These are phyloP conservation scores for Pangasius krempfi DNA, from an alignment of 2,797 vertebrate genomes.

Conservation along the genomic window DNA sequence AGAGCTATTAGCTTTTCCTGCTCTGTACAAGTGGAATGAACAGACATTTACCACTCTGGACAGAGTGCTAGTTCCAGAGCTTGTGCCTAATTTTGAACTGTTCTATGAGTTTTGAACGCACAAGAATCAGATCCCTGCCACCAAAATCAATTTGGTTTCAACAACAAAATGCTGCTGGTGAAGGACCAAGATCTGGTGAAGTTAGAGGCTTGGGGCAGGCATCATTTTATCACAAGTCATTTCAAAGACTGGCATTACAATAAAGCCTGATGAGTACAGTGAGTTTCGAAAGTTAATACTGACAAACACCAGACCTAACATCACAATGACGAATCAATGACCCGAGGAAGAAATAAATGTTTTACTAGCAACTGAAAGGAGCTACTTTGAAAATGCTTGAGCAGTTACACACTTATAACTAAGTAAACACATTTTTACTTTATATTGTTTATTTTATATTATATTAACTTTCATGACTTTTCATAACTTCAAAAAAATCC, in stretches of 20 bases:
- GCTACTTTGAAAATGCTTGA: not conserved
- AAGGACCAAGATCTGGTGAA: not conserved
- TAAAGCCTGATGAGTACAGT: not conserved
- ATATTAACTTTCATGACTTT: not conserved
- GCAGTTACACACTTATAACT: not conserved
- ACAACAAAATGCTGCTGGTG: not conserved
- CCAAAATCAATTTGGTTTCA: not conserved
- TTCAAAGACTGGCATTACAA: not conserved
- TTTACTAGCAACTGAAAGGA: not conserved
- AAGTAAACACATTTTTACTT: not conserved
- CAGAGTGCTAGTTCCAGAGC: not conserved
- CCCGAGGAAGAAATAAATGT: not conserved
- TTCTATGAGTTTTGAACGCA: not conserved
- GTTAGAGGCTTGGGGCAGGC: not conserved
- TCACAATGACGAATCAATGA: not conserved
- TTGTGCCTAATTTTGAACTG: not conserved
- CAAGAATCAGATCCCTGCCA: not conserved
- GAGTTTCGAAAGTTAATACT: not conserved
- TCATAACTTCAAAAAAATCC: not conserved
- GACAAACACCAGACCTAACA: not conserved
- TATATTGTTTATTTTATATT: too few species aligned
- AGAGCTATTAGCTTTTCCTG: not conserved
- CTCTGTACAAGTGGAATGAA: not conserved
- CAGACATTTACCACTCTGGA: not conserved
- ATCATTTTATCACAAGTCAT: not conserved